Conservation (phyloP, 2,797 vertebrate genomes). For the Scyliorhinus canicula region DNA sequence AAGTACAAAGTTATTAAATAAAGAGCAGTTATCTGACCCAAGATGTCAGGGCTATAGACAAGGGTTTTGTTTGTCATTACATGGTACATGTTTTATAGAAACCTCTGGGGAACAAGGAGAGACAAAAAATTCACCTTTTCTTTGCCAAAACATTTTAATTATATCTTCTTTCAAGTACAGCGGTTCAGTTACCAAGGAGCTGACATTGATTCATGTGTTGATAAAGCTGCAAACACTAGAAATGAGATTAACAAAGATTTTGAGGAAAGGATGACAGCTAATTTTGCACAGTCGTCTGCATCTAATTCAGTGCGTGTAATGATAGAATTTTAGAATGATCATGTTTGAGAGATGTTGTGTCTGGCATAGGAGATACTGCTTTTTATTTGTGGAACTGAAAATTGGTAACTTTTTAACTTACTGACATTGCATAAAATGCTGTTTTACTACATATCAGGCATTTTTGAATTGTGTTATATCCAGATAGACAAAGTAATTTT, state of each 20-base stretch:
- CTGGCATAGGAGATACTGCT: not conserved
- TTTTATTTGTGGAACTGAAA: not conserved
- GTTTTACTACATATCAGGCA: not conserved
- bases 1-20: conserved; percentile 72
- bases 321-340: conserved; percentile 72
- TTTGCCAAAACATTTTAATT: conserved; percentile 99
- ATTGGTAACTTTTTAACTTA: conserved; percentile 8
- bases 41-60: conserved; percentile 67
- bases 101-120: conserved; percentile 69
- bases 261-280: conserved; percentile 99
- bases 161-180: conserved; percentile 96
- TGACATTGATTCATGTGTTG: conserved; percentile 99
- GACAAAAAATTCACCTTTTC: conserved; percentile 82
- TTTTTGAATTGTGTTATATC: not conserved
- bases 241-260: conserved; percentile 99
- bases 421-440: not conserved
- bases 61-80: conserved; percentile 78
- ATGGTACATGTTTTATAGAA: conserved; percentile 70
- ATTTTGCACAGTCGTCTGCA: conserved; percentile 95
- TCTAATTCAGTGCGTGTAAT: conserved; percentile 90
- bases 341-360: conserved; percentile 28
- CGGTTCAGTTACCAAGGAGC: conserved; percentile 98
- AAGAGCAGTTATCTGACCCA: conserved; percentile 69
- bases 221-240: conserved; percentile 99
- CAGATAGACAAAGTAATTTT: not conserved